phyloP scores from a whole-genome alignment of 2,113 vertebrate species.

The Amia ocellicauda region DNA sequence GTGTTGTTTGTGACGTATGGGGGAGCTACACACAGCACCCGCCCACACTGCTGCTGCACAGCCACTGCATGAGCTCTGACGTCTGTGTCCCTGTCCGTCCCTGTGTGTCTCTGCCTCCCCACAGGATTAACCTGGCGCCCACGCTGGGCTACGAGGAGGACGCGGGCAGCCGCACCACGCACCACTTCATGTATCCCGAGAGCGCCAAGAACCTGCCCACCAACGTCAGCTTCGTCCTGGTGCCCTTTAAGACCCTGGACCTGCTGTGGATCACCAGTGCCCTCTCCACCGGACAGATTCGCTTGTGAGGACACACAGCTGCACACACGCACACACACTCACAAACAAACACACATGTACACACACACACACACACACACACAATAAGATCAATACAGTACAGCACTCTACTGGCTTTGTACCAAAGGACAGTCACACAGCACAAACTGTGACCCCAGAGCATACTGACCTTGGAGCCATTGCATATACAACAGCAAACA shows the following conservation, averaged over 20 bases:
- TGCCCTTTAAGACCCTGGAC: conserved; percentile 97
- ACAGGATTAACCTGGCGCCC: conserved; percentile 95
- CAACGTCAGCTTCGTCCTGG: conserved; percentile 94
- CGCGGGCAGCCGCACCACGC: conserved; percentile 85
- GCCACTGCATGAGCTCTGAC: neutral
- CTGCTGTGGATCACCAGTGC: conserved; percentile 96
- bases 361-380: conserved; percentile 20
- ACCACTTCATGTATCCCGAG: conserved; percentile 99
- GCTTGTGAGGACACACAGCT: conserved; percentile 77
- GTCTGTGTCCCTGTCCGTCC: neutral
- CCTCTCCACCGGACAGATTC: conserved; percentile 91
- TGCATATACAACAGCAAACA: conserved; percentile 1
- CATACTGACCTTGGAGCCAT: conserved; percentile 4
- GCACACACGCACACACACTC: neutral
- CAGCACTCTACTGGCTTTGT: neutral
- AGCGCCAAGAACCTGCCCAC: conserved; percentile 94
- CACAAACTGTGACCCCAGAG: no score
- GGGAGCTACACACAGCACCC: neutral
- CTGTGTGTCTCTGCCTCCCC: no score
- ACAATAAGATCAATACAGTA: neutral
- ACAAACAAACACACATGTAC: conserved; percentile 10
- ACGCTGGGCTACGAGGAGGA: conserved; percentile 92
- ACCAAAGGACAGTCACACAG: no score
- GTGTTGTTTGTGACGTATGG: conserved; percentile 1
- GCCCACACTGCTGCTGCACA: conserved; percentile 2